Conservation (phyloP, 2,797 vertebrate species). For the Cynodonichthys magdalenae region DNA sequence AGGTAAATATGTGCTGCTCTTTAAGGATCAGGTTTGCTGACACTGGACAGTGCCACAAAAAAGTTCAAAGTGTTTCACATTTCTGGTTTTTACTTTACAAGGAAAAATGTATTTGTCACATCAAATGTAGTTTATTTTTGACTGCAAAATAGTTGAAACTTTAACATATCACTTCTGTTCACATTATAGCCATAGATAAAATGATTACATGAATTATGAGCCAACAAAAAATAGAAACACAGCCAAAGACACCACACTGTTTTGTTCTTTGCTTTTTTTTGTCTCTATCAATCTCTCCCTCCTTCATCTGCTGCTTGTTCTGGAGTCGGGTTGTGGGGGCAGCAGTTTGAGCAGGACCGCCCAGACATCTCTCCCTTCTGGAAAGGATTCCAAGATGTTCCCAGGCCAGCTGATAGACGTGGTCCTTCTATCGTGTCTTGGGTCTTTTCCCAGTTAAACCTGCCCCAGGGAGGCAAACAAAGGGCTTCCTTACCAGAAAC, state of each 20-base stretch:
- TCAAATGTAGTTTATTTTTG: background rate
- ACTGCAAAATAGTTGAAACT: background rate
- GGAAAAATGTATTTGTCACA: background rate
- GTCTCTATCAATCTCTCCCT: no score
- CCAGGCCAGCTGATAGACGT: no score
- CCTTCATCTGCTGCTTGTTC: no score
- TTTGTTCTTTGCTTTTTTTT: no score
- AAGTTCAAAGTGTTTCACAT: background rate
- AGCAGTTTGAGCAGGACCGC: no score
- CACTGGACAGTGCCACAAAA: background rate
- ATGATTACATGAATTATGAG: background rate
- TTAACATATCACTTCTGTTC: background rate
- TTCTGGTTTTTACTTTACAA: background rate
- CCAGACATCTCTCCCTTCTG: no score
- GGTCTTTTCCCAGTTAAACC: no score
- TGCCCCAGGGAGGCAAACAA: no score
- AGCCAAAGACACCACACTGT: conserved; percentile 1
- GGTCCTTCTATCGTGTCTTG: no score
- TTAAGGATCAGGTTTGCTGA: background rate
- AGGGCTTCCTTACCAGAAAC: no score
- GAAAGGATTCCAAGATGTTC: no score
- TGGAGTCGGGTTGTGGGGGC: no score
- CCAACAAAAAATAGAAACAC: background rate
- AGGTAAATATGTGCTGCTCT: background rate
- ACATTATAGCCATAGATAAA: background rate